A percentile compares a stretch with the other conserved stretches of the same genome.
Conservation (phyloP, 2,888 invertebrate species). For the Agrotis puta region DNA sequence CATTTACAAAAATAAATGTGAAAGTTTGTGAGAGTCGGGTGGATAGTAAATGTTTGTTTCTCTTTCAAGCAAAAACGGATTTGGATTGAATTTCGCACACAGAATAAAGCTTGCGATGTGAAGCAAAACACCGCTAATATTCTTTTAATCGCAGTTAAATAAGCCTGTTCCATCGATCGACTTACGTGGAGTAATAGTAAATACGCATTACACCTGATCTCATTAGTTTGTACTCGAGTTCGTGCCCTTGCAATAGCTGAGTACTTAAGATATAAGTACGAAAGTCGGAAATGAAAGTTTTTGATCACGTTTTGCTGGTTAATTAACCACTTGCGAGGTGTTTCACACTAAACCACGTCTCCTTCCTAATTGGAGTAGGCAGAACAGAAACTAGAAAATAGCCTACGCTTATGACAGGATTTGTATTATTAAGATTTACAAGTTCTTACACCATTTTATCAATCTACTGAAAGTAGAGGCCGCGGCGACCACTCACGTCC, state of each 20-base stretch:
- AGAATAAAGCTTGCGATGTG: neutral
- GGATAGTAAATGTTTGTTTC: too few species aligned
- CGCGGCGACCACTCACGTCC: too few species aligned
- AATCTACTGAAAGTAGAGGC: too few species aligned
- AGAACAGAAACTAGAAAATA: too few species aligned
- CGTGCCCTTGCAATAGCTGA: neutral
- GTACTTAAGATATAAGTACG: neutral
- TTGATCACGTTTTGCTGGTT: too few species aligned
- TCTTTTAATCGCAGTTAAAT: neutral
- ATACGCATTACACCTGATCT: neutral
- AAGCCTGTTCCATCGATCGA: slow-evolving; percentile 7
- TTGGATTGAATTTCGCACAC: too few species aligned
- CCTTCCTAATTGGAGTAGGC: too few species aligned
- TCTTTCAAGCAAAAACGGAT: too few species aligned
- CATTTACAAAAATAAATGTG: too few species aligned
- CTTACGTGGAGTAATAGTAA: neutral
- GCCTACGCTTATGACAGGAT: neutral
- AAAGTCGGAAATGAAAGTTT: neutral
- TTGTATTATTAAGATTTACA: neutral
- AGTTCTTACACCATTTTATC: neutral
- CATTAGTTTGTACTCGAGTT: slow-evolving; percentile 4
- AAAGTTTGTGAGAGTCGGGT: too few species aligned
- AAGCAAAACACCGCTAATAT: neutral
- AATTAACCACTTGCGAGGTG: too few species aligned
- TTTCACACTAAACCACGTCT: too few species aligned